phyloP scores from a whole-genome alignment of 2,888 invertebrate species.

The Tipula unca region DNA sequence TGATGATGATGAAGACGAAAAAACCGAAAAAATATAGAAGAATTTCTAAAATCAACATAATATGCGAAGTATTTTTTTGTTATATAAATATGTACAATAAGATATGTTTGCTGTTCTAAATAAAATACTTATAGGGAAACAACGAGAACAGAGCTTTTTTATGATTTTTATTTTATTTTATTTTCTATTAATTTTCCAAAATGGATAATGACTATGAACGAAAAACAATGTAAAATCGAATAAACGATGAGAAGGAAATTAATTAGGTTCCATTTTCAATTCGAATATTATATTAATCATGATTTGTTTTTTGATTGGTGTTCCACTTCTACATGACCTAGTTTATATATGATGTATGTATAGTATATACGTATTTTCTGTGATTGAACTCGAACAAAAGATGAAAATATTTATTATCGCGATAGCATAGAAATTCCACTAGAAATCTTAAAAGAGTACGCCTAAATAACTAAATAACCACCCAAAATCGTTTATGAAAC shows the following conservation, averaged over 20 bases:
- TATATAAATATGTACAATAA: neutral
- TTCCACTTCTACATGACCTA: neutral
- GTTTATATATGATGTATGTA: neutral
- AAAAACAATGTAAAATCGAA: neutral
- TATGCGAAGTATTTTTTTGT: neutral
- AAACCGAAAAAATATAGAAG: neutral
- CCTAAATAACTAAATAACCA: neutral
- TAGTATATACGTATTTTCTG: neutral
- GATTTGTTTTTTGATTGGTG: neutral
- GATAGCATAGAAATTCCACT: no score
- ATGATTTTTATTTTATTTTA: no score
- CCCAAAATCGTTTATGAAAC: no score
- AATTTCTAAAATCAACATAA: neutral
- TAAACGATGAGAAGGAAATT: neutral
- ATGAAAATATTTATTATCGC: no score
- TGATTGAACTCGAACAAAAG: no score
- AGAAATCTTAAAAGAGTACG: no score
- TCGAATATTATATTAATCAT: neutral
- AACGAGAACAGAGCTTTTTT: neutral
- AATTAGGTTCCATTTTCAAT: neutral
- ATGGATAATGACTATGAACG: neutral
- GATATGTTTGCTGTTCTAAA: neutral
- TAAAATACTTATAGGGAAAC: neutral
- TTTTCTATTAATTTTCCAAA: neutral
- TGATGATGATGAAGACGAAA: neutral